Percentiles rank a stretch among this genome's conserved stretches.
These are phyloP conservation scores for Arbacia lixula DNA, from an alignment of 53 echinoderm and acorn worm species.

Conservation along the genomic window DNA sequence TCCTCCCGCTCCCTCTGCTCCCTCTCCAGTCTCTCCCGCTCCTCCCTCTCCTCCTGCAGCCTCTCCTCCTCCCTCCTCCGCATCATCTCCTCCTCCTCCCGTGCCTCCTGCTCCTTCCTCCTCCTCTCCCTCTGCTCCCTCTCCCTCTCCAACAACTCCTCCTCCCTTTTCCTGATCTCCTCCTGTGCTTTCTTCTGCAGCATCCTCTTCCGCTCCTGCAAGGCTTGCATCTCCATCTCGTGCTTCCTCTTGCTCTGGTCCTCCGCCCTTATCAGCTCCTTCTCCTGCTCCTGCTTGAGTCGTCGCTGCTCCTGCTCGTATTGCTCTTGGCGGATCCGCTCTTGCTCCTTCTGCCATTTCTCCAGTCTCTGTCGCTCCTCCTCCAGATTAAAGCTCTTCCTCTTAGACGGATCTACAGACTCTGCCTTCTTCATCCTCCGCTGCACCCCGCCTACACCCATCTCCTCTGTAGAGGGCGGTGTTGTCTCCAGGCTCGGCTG, in stretches of 20 bases:
- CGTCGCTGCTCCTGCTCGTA: slow-evolving; percentile 87
- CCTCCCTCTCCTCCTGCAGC: slow-evolving; percentile 38
- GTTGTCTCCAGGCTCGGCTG: slow-evolving; percentile 1
- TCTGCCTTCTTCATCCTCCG: slow-evolving; percentile 4
- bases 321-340: slow-evolving; percentile 78
- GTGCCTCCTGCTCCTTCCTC: slow-evolving; percentile 57
- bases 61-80: slow-evolving; percentile 56
- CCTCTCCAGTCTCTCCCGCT: slow-evolving; percentile 48
- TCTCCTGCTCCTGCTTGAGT: slow-evolving; percentile 76
- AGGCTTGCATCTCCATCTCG: slow-evolving; percentile 65
- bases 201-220: slow-evolving; percentile 68
- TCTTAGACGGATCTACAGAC: slow-evolving; percentile 1
- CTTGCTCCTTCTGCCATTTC: slow-evolving; percentile 94
- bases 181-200: slow-evolving; percentile 78
- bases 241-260: slow-evolving; percentile 69
- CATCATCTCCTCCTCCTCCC: slow-evolving; percentile 74
- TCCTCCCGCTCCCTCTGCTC: slow-evolving; percentile 55
- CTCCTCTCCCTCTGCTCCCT: slow-evolving; percentile 69
- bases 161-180: slow-evolving; percentile 62
- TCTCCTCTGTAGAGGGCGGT: neutral
- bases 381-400: slow-evolving; percentile 80
- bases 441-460: slow-evolving; percentile 22
- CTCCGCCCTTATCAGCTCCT: slow-evolving; percentile 70
- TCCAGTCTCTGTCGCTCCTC: slow-evolving; percentile 91
- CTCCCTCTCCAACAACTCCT: slow-evolving; percentile 60